Percentiles rank a stretch among this genome's conserved stretches.
Conservation (phyloP, 2,797 vertebrate species). For the Phyllotis vaccarum region DNA sequence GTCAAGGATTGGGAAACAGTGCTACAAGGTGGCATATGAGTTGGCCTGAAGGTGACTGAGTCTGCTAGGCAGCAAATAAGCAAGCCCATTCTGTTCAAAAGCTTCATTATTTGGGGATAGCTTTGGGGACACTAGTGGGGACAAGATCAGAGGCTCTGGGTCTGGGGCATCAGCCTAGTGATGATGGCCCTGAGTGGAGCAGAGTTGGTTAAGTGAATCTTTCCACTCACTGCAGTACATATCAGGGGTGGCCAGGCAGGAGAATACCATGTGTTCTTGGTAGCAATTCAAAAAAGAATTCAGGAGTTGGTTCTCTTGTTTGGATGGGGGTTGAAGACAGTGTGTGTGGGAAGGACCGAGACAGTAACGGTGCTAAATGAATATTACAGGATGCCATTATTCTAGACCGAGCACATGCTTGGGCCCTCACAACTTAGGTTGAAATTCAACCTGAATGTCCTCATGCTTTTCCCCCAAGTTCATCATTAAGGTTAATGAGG, state of each 20-base stretch:
- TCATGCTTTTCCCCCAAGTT: background rate
- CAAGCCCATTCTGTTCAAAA: background rate
- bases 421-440: background rate
- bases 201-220: background rate
- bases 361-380: background rate
- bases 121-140: background rate
- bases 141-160: background rate
- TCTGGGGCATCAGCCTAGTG: background rate
- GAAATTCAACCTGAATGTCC: background rate
- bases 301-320: background rate
- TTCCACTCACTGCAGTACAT: background rate
- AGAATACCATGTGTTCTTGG: background rate
- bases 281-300: background rate
- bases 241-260: no score
- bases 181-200: background rate
- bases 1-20: background rate
- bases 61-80: background rate
- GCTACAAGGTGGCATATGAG: background rate
- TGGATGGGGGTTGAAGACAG: background rate
- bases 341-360: background rate
- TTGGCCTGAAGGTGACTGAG: background rate
- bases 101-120: background rate
- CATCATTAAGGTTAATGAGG: background rate
- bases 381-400: background rate
- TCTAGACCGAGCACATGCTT: background rate